Percentiles rank a stretch among this genome's conserved stretches.
Evolutionary conservation across 2,888 invertebrate genomes (phyloP).

Genomic region (Hybos culiciformis): DNA sequence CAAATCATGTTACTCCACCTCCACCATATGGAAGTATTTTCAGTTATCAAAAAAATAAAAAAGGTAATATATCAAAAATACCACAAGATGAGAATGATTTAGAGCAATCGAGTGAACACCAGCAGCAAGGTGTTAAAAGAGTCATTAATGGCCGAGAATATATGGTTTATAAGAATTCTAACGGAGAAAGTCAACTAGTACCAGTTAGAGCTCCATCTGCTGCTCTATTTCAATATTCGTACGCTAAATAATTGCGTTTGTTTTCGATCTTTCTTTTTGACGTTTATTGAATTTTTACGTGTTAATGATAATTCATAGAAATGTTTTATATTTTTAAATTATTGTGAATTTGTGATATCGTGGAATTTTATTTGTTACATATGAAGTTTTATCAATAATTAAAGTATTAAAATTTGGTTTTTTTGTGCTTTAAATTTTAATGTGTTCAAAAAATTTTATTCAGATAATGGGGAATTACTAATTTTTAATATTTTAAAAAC

Average conservation of each 20-base stretch:
- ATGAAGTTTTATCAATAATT: too few relatives aligned
- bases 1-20: constrained; percentile 37
- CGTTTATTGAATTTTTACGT: too few relatives aligned
- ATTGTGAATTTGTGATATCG: too few relatives aligned
- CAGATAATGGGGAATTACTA: too few relatives aligned
- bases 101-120: constrained; percentile 14
- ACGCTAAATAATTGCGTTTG: constrained; percentile 23
- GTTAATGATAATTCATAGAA: too few relatives aligned
- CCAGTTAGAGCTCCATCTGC: constrained; percentile 66
- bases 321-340: too few relatives aligned
- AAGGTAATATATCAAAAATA: constrained; percentile 5
- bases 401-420: too few relatives aligned
- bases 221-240: constrained; percentile 52
- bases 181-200: constrained; percentile 52
- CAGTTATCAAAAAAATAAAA: constrained; percentile 13
- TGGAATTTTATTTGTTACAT: too few relatives aligned
- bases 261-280: too few relatives aligned
- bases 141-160: constrained; percentile 66
- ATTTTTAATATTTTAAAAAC: too few relatives aligned
- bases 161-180: constrained; percentile 47
- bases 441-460: too few relatives aligned
- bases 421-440: too few relatives aligned
- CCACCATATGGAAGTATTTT: constrained; percentile 48
- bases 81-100: constrained; percentile 1
- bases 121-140: constrained; percentile 39